phyloP scores from a whole-genome alignment of 2,113 vertebrate species.

The Blennius ocellaris region DNA sequence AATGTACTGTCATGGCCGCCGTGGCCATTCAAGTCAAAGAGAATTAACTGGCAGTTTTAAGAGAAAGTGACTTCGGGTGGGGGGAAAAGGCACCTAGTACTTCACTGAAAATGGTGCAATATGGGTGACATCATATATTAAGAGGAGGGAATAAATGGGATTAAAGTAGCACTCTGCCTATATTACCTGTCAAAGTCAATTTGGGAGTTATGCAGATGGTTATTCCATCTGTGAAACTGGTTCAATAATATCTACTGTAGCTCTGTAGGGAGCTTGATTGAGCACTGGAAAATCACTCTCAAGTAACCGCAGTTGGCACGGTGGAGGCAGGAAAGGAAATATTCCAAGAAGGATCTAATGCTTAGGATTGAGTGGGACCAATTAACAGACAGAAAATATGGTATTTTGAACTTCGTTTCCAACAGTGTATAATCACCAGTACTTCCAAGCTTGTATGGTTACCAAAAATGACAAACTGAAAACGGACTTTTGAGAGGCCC shows the following conservation, averaged over 20 bases:
- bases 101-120: background rate
- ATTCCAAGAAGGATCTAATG: no score
- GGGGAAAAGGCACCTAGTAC: background rate
- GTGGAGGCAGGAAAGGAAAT: background rate
- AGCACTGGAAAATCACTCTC: background rate
- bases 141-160: background rate
- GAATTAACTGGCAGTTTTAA: conserved; percentile 8
- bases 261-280: background rate
- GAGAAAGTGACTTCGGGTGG: background rate
- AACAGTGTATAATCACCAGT: no score
- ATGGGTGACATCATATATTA: background rate
- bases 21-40: background rate
- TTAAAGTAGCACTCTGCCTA: background rate
- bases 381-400: no score
- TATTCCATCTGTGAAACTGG: background rate
- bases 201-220: background rate
- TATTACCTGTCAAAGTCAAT: background rate
- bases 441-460: no score
- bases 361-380: no score
- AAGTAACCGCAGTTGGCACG: background rate
- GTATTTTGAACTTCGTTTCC: no score
- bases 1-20: background rate
- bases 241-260: no score
- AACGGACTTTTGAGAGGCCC: no score
- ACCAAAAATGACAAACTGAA: no score